These are phyloP conservation scores for Xiphophorus maculatus DNA, from an alignment of 2,113 vertebrate species.

Conservation along the genomic window DNA sequence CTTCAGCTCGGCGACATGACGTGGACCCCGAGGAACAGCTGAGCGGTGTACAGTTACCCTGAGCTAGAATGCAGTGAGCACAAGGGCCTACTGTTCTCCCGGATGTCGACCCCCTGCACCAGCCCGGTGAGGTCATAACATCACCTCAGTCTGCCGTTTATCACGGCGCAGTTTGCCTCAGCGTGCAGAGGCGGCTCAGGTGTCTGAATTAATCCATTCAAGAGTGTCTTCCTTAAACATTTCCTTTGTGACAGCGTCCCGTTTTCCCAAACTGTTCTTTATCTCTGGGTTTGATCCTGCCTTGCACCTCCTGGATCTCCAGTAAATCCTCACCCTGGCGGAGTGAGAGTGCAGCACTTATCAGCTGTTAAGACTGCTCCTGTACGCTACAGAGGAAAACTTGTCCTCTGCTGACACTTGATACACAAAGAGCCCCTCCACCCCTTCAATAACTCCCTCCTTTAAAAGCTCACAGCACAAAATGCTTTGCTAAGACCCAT, in stretches of 20 bases:
- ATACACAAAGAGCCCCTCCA: constrained; percentile 35
- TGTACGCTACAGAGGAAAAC: constrained; percentile 28
- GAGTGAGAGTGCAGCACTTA: constrained; percentile 24
- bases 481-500: neutral
- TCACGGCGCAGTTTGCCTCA: neutral
- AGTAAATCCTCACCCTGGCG: constrained; percentile 27
- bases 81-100: constrained; percentile 64
- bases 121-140: constrained; percentile 13
- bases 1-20: constrained; percentile 35
- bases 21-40: constrained; percentile 65
- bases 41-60: constrained; percentile 72
- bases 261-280: neutral
- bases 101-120: constrained; percentile 16
- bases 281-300: constrained; percentile 13
- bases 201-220: neutral
- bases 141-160: neutral
- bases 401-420: constrained; percentile 38
- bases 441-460: constrained; percentile 16
- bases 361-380: constrained; percentile 36
- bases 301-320: neutral
- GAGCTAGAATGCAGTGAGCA: constrained; percentile 61
- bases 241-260: neutral
- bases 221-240: neutral
- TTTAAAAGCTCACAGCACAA: constrained; percentile 4
- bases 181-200: neutral